Conservation (phyloP, 2,888 invertebrate species). For the Cartodere bifasciata region DNA sequence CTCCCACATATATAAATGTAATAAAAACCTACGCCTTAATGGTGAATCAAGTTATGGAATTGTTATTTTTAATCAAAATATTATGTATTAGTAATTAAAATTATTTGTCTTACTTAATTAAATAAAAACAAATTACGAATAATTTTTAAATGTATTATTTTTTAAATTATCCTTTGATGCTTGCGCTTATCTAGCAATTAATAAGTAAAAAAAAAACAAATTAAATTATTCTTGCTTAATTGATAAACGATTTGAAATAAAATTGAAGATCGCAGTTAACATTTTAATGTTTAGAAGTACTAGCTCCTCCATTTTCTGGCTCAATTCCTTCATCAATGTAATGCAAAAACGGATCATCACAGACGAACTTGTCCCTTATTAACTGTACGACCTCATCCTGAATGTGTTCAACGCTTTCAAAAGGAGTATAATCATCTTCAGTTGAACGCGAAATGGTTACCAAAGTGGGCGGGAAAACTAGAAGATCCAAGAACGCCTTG, state of each 20-base stretch:
- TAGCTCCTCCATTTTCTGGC: not conserved
- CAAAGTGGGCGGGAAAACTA: conserved; percentile 52
- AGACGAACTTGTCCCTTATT: conserved; percentile 40
- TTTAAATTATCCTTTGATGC: too few relatives aligned
- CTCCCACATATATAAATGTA: too few relatives aligned
- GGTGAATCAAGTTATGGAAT: too few relatives aligned
- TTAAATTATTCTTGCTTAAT: not conserved
- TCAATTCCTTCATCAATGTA: conserved; percentile 28
- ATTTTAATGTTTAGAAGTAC: not conserved
- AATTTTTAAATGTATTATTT: too few relatives aligned
- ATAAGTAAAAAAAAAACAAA: not conserved
- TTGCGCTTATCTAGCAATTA: too few relatives aligned
- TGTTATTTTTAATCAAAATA: too few relatives aligned
- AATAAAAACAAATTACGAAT: too few relatives aligned
- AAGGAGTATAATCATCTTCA: conserved; percentile 80
- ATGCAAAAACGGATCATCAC: conserved; percentile 39
- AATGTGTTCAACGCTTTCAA: conserved; percentile 68
- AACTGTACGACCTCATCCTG: conserved; percentile 53
- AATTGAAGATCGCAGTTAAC: too few relatives aligned
- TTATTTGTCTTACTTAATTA: too few relatives aligned
- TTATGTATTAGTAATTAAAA: too few relatives aligned
- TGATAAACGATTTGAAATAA: too few relatives aligned
- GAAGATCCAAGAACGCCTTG: conserved; percentile 41
- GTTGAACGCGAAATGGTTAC: conserved; percentile 77
- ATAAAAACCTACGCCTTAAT: too few relatives aligned